Base-by-base conservation (phyloP, 2,888 invertebrate species). In the Acanthosepion lycidas region DNA sequence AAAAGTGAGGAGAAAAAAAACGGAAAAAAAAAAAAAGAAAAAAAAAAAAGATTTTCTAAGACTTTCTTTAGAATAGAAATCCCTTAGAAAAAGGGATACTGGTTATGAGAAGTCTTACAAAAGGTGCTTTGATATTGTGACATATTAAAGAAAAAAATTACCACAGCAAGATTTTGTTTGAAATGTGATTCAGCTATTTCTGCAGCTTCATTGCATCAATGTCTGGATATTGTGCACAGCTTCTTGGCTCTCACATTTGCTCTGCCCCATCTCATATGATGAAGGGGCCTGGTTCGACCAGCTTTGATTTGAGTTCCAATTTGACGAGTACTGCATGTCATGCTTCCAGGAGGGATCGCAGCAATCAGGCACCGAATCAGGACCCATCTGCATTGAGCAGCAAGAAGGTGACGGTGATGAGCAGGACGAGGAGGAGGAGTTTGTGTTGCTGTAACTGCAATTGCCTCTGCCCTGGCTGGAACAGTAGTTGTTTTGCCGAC, bases 161-260 rank as follows among this genome's bases (percentile, higher is more conserved):
- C 78, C 78, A n/a, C 78, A 78, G 78, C 78, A 78, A 78, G 78
- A 78, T 12, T 78, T 78, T n/a, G 15, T 78, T 78, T 33, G 12
- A 78, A 3, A 78, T n/a, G 78, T 33, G 78, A 78, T 78, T 78
- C 78, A 33, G 78, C 15, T n/a, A 6, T n/a, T 78, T n/a, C 15
- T 78, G 33, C 15, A 3, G 51, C 20, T 93, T 93, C 93, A 93
- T 49, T 93, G 93, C 93, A 93, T 93, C 93, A 93, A 93, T 51
- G 93, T 53, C 28, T 93, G 93, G 20, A 93, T 93, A 53, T 93
- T 93, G n/a, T 93, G 93, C 18, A 93, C 93, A 28, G 93, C 93
- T 53, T 93, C 93, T 28, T 93, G 93, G 93, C 93, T 93, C 28
- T 93, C 93, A 12, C 93, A 93, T 51, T 93, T 93, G 51, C 93